A percentile compares a stretch with the other conserved stretches of the same genome.
phyloP scores from a whole-genome alignment of 1,140 invertebrate species.

The Teleogryllus occipitalis region DNA sequence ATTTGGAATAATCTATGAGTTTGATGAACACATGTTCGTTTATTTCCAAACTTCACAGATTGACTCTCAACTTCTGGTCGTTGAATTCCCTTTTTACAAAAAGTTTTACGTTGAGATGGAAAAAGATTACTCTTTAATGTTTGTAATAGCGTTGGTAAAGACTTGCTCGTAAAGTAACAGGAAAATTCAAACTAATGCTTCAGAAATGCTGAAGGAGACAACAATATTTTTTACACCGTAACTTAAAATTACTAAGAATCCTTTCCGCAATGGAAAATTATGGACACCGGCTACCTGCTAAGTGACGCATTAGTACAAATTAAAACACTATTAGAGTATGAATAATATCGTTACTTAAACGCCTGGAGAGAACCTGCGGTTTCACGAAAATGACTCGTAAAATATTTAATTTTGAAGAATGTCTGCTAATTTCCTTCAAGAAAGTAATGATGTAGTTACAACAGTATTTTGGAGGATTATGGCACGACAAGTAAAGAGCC shows the following conservation, averaged over 20 bases:
- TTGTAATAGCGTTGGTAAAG: not conserved
- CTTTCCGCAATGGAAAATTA: not conserved
- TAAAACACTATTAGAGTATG: not conserved
- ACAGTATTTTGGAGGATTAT: too few species aligned
- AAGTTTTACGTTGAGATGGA: not conserved
- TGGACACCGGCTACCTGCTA: not conserved
- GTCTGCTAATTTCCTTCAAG: not conserved
- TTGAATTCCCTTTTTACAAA: too few species aligned
- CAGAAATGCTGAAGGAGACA: not conserved
- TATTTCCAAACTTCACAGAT: too few species aligned
- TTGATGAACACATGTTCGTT: too few species aligned
- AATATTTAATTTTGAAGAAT: not conserved
- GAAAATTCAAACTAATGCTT: not conserved
- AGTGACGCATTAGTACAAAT: not conserved
- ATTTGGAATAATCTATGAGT: too few species aligned
- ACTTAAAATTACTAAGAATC: not conserved
- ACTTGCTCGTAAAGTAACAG: not conserved
- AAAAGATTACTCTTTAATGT: not conserved
- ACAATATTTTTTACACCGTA: not conserved
- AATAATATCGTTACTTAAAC: not conserved
- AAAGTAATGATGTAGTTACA: not conserved
- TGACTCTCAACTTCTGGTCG: too few species aligned
- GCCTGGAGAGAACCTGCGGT: not conserved
- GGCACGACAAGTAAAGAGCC: too few species aligned
- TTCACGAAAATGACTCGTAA: not conserved